phyloP scores from a whole-genome alignment of 2,888 invertebrate genomes.

The Himalopsyche anomala region DNA sequence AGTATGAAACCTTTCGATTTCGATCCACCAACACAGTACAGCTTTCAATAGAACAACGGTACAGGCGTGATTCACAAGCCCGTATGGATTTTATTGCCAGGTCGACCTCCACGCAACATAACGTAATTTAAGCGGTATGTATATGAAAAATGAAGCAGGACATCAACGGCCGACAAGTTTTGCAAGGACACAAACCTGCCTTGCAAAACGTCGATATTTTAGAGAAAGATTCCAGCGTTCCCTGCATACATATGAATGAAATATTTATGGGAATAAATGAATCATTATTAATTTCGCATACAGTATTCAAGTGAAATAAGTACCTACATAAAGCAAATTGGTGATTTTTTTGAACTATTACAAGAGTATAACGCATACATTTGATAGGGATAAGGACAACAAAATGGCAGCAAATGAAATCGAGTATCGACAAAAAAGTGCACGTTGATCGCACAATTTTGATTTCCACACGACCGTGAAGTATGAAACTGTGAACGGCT shows the following conservation, averaged over 20 bases:
- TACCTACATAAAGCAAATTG: no score
- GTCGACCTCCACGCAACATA: background rate
- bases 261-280: no score
- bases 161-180: conserved; percentile 1
- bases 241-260: no score
- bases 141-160: background rate
- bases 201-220: no score
- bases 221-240: no score
- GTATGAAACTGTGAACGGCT: background rate
- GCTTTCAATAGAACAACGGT: background rate
- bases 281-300: no score
- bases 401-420: no score
- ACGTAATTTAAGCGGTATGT: background rate
- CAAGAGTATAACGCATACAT: no score
- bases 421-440: no score
- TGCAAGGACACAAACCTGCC: background rate
- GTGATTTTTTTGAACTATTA: no score
- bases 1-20: background rate
- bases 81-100: conserved; percentile 31
- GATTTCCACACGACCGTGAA: background rate
- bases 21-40: background rate
- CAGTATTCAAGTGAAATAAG: no score
- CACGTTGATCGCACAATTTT: background rate
- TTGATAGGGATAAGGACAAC: no score
- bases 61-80: conserved; percentile 28